Evolutionary conservation across 2,797 vertebrate genomes (phyloP).

Genomic region (Periophthalmus magnuspinnatus): DNA sequence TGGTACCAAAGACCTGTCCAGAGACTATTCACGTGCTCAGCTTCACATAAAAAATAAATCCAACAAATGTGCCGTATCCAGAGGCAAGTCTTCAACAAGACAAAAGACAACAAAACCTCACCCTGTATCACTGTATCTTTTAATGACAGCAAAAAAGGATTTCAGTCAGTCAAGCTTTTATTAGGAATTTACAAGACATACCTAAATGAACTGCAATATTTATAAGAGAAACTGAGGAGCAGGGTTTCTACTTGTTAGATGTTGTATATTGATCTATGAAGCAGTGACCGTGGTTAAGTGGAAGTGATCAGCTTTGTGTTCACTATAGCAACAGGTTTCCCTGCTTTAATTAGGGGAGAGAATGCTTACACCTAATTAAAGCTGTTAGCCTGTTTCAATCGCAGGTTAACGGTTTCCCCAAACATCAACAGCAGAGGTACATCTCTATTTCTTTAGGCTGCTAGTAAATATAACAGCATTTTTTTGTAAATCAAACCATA

Average conservation of each 20-base stretch:
- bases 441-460: neutral
- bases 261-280: slow-evolving; percentile 40
- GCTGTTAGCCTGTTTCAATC: neutral
- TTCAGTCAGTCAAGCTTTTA: neutral
- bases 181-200: neutral
- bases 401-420: slow-evolving; percentile 3
- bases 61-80: neutral
- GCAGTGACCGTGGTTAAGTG: slow-evolving; percentile 21
- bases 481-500: neutral
- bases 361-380: slow-evolving; percentile 3
- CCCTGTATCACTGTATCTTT: neutral
- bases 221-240: slow-evolving; percentile 11
- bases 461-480: neutral
- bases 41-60: neutral
- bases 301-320: slow-evolving; percentile 38
- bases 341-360: slow-evolving; percentile 24
- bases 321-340: slow-evolving; percentile 14
- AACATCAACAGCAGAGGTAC: neutral
- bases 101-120: slow-evolving; percentile 15
- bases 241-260: slow-evolving; percentile 36
- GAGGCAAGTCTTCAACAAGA: too few species aligned
- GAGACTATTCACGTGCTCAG: neutral
- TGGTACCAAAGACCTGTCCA: neutral
- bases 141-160: neutral
- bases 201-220: too few species aligned